Conservation (phyloP, 2,113 vertebrate species). For the Empidonax alnorum region DNA sequence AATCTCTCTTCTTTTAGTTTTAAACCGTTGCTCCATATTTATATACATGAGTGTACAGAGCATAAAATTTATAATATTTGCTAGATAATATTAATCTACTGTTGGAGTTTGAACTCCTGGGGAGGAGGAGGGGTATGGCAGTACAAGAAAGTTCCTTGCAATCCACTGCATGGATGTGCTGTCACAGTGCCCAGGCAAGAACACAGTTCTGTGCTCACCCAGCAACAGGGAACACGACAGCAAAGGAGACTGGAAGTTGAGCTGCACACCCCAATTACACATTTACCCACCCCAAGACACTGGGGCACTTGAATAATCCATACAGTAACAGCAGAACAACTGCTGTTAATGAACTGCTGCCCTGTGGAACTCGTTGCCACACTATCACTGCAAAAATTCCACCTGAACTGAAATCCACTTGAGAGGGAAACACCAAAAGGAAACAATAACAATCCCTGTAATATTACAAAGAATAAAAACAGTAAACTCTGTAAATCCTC, state of each 20-base stretch:
- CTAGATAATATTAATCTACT: not conserved
- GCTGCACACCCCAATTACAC: not conserved
- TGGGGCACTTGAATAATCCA: not conserved
- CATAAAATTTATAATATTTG: not conserved
- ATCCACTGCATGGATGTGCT: not conserved
- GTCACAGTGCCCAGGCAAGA: not conserved
- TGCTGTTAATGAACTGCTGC: not conserved
- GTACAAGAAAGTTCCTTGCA: not conserved
- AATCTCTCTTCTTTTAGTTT: not conserved
- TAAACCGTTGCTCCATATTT: not conserved
- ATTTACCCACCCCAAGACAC: not conserved
- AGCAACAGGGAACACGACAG: not conserved
- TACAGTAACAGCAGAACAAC: not conserved
- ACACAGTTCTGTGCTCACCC: fast-evolving
- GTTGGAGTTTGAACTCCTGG: not conserved
- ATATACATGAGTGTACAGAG: not conserved
- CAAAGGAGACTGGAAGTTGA: not conserved
- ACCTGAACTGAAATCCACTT: not conserved
- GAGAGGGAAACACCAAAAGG: not conserved
- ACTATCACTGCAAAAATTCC: not conserved
- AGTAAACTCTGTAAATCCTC: not conserved
- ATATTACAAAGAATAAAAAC: not conserved
- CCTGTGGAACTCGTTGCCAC: not conserved
- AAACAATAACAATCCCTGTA: not conserved
- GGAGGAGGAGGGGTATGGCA: no score